Evolutionary conservation across 2,888 invertebrate species (phyloP), one percentile per base, ranked within the genome.

Genomic region (Ectobius pallidus): DNA sequence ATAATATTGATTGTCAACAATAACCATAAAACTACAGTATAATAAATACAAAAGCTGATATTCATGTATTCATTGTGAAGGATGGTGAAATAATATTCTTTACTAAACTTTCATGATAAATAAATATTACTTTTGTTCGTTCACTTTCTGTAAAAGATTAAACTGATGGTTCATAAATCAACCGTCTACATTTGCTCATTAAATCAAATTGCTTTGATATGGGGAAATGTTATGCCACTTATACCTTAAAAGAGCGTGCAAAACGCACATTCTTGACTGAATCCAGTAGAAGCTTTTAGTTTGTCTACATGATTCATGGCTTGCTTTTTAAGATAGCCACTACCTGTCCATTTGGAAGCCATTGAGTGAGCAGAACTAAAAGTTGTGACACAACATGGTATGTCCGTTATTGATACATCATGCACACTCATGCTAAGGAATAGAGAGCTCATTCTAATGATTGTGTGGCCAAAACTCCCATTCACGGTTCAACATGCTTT

Each of bases 231-330:
- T 52, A 58, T 3, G 58, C 58, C 58, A 32, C 58, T 58, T 30
- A 4, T 58, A 2, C 18, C 18, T 25, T 58, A 2, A 58, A 58
- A 16, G 22, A 20, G 32, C 1, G 9, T n/a, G 27, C n/a, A 58
- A 58, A 58, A 22, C 30, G 32, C n/a, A 34, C 27, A 30, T 58
- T 58, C 58, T 58, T 27, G n/a, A 32, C 1, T 58, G 58, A 58
- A 58, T 30, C 30, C 27, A 30, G 4, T 58, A 58, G 58, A 30
- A 58, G 30, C 30, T 30, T 58, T 55, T 58, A 58, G 58, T 58
- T 58, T 58, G 58, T 58, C 14, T 58, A 7, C 58, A 30, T 58
- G 58, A 58, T 58, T 58, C 58, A 58, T 58, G 58, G 58, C 2
- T 30, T 18, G 27, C 27, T n/a, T 58, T 46, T 25, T 58, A 58